Evolutionary conservation across 2,888 invertebrate species (phyloP).

Genomic region (Drosophila barbarae): DNA sequence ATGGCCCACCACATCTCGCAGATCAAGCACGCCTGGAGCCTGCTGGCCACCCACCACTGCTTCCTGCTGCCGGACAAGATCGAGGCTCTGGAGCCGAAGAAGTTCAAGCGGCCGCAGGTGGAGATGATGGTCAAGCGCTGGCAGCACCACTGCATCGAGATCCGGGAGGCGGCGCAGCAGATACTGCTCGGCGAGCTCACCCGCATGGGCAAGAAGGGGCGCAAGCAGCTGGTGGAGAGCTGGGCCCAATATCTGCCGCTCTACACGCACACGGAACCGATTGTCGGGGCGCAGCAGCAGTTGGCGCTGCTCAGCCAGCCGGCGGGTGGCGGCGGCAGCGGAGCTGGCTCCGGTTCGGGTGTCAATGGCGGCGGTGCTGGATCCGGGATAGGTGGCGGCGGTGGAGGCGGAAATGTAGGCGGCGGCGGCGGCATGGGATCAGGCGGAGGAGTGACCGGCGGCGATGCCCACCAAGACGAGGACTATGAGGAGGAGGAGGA

Average conservation of each 20-base stretch:
- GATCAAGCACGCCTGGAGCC: conserved; percentile 98
- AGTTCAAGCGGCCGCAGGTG: conserved; percentile 96
- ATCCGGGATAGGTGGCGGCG: conserved; percentile 26
- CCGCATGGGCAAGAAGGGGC: conserved; percentile 86
- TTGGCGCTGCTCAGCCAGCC: conserved; percentile 53
- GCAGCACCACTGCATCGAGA: conserved; percentile 99
- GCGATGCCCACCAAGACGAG: conserved; percentile 81
- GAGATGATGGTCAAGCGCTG: conserved; percentile 98
- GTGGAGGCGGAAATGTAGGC: background rate
- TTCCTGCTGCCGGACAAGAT: conserved; percentile 97
- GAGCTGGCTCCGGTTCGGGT: conserved; percentile 19
- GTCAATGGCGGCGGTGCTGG: conserved; percentile 17
- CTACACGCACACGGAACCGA: conserved; percentile 89
- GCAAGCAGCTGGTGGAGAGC: conserved; percentile 94
- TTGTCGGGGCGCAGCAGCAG: conserved; percentile 83
- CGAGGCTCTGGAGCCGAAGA: conserved; percentile 81
- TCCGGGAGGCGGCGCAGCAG: conserved; percentile 97
- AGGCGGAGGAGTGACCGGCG: conserved; percentile 29
- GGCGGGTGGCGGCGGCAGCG: conserved; percentile 10
- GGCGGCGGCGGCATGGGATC: conserved; percentile 41
- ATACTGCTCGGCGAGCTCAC: conserved; percentile 95
- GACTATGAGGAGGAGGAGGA: conserved; percentile 91
- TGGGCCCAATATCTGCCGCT: conserved; percentile 98
- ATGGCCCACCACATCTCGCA: conserved; percentile 93
- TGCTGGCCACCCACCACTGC: conserved; percentile 96